A percentile compares a stretch with the other conserved stretches of the same genome.
Conservation (phyloP, 2,888 invertebrate genomes). For the Agrotis clavis region DNA sequence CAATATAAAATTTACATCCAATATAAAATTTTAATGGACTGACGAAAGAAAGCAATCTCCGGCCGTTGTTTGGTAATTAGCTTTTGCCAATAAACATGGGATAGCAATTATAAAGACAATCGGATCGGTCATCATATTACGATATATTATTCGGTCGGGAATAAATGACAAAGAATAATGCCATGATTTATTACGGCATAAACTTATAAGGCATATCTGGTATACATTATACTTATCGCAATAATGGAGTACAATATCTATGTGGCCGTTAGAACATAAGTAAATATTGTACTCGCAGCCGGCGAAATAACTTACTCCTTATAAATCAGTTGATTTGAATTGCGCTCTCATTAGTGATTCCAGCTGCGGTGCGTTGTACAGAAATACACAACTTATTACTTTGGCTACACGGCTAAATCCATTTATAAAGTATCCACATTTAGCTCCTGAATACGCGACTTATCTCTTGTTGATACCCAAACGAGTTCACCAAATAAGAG, state of each 20-base stretch:
- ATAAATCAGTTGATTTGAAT: conserved; percentile 90
- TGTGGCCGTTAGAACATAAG: conserved; percentile 84
- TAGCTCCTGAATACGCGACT: conserved; percentile 76
- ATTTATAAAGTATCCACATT: conserved; percentile 78
- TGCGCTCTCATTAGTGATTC: conserved; percentile 89
- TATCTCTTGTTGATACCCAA: conserved; percentile 78
- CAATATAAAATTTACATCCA: conserved; percentile 49
- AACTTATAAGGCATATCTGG: conserved; percentile 72
- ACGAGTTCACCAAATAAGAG: conserved; percentile 69
- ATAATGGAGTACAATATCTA: conserved; percentile 79
- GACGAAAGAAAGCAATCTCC: conserved; percentile 56
- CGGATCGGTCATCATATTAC: conserved; percentile 23
- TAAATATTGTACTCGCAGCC: conserved; percentile 83
- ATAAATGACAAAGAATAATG: conserved; percentile 57
- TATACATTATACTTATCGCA: conserved; percentile 68
- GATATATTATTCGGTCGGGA: conserved; percentile 34
- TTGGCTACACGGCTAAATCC: conserved; percentile 84
- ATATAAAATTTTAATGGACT: conserved; percentile 54
- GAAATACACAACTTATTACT: conserved; percentile 89
- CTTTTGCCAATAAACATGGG: conserved; percentile 47
- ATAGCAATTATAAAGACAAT: conserved; percentile 49
- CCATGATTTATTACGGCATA: conserved; percentile 49
- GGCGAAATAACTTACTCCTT: conserved; percentile 88
- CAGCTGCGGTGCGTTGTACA: conserved; percentile 80
- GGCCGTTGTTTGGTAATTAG: conserved; percentile 48